These are phyloP conservation scores for Andrena flavipes DNA, from an alignment of 2,888 invertebrate genomes.

Conservation along the genomic window DNA sequence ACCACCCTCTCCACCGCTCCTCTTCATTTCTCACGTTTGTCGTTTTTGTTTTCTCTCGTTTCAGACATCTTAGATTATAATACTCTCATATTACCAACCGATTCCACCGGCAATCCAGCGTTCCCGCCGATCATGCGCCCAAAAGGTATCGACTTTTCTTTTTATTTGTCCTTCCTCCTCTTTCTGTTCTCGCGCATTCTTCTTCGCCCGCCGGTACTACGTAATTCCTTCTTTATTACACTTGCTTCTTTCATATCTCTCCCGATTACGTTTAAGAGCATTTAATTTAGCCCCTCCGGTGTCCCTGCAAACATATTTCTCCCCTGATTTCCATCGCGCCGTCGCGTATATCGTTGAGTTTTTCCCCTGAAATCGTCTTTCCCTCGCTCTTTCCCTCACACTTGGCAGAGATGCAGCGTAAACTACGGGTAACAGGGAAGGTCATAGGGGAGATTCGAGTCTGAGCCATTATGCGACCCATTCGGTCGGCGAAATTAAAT, in stretches of 20 bases:
- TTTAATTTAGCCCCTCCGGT: not conserved
- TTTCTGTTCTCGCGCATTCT: not conserved
- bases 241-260: not conserved
- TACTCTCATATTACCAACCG: constrained; percentile 91
- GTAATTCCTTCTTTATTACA: constrained; percentile 1
- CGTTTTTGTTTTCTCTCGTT: constrained; percentile 85
- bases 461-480: not conserved
- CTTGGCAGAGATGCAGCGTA: not conserved
- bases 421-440: not conserved
- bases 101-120: constrained; percentile 90
- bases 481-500: not conserved
- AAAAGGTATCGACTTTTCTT: constrained; percentile 87
- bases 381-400: not conserved
- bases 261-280: not conserved
- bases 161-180: not conserved
- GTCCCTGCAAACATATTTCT: not conserved
- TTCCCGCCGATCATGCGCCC: constrained; percentile 90
- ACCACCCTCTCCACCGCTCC: not conserved
- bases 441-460: not conserved
- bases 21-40: constrained; percentile 50
- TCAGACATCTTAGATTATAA: constrained; percentile 91
- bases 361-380: not conserved
- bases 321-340: not conserved
- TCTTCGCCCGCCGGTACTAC: not conserved
- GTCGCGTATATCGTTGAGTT: not conserved